Base-by-base conservation (phyloP, 2,113 vertebrate genomes). In the Gasterosteus aculeatus region DNA sequence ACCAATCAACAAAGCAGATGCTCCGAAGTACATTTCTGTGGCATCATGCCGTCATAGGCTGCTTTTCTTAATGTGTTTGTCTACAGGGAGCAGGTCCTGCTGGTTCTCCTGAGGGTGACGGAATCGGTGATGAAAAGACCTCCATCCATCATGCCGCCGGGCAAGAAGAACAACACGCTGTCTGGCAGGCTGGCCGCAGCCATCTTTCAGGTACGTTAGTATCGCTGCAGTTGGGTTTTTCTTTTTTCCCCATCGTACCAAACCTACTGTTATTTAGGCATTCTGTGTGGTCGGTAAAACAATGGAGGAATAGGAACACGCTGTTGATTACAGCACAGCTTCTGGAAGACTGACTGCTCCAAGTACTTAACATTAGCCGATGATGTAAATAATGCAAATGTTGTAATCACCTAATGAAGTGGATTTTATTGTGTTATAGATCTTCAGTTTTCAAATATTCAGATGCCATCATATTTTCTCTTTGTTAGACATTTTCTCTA, bases 111-210 rank as follows among this genome's bases (percentile, higher is more conserved):
- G 81, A 96, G 98, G 85, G 97, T 99, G 86, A 99, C 98, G 0
- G 98, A 99, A 89, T 98, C 96, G 7, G 98, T 99, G 75, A 95
- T 99, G 95, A 99, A 99, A 92, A 95, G 96, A 88, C 95, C 98
- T 80, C 95, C 97, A 33, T 97, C 97, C 88, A 95, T 95, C 90
- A 96, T 97, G 88, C 96, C 95, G 84, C 96, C 95, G 73, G 96
- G 96, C 89, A 97, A 96, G 90, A 99, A 98, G 94, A 96, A 85
- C 85, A 94, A 91, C 86, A 98, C 96, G 1, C 94, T 99, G 87
- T 98, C 98, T 73, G 97, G 97, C 87, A 94, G 98, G 47, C 93
- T 99, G 92, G 96, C 98, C 80, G 97, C 96, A 88, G 96, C 98
- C 42, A 94, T 99, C 86, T 99, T 99, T 90, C 98, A 99, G 97